These are phyloP conservation scores for Hippopotamyrus pictus DNA, from an alignment of 2,797 vertebrate species.

Conservation along the genomic window DNA sequence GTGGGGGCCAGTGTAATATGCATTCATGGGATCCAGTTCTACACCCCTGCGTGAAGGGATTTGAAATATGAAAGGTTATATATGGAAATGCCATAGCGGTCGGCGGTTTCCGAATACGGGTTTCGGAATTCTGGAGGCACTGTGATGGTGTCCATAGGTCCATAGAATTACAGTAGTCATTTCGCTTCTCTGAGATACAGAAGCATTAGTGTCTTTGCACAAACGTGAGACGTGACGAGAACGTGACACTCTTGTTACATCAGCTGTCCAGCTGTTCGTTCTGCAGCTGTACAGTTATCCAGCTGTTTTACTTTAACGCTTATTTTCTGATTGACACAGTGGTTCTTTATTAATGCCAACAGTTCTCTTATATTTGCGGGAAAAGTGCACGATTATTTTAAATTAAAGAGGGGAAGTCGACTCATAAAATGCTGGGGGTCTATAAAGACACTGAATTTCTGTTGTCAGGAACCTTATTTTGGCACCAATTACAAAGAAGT, in stretches of 20 bases:
- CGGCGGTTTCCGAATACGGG: neutral
- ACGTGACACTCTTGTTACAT: neutral
- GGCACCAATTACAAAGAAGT: conserved; percentile 28
- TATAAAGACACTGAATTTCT: conserved; percentile 22
- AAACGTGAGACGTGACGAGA: neutral
- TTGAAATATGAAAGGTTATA: conserved; percentile 14
- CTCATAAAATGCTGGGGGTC: conserved; percentile 34
- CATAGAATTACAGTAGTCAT: neutral
- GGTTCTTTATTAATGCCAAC: conserved; percentile 25
- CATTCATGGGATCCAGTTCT: neutral
- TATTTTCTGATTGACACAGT: conserved; percentile 23
- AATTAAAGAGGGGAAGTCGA: conserved; percentile 29
- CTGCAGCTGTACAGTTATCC: neutral
- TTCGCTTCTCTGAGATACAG: neutral
- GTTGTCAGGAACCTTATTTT: conserved; percentile 32
- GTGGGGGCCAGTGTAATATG: neutral
- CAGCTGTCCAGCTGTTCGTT: conserved; percentile 10
- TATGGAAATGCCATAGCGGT: neutral
- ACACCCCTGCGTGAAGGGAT: neutral
- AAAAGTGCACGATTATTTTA: conserved; percentile 27
- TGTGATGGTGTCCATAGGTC: neutral
- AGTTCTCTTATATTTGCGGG: conserved; percentile 26
- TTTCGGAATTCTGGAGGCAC: neutral
- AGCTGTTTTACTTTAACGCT: neutral
- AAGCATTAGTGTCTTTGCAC: neutral